Evolutionary conservation across 2,113 vertebrate species (phyloP).

Genomic region (Pitta sordida): DNA sequence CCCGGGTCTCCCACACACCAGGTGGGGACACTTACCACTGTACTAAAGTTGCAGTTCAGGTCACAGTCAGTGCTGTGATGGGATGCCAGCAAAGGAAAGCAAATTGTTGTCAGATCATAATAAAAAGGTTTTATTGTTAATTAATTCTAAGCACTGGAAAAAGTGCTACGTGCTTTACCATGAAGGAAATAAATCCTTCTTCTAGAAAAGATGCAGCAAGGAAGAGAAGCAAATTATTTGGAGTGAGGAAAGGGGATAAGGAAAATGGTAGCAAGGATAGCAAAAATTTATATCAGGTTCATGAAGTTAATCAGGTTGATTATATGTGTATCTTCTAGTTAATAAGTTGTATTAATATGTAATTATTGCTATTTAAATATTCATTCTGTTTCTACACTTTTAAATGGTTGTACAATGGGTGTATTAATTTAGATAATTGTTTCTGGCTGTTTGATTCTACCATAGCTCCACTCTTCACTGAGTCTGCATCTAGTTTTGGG

Average conservation of each 20-base stretch:
- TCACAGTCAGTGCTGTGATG: background rate
- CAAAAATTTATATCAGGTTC: background rate
- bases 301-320: background rate
- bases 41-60: constrained; percentile 27
- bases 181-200: background rate
- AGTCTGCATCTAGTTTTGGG: background rate
- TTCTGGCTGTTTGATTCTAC: background rate
- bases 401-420: background rate
- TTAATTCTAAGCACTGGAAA: constrained; percentile 23
- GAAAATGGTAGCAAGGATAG: background rate
- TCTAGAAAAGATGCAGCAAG: background rate
- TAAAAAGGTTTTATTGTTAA: constrained; percentile 46
- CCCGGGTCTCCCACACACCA: too few relatives aligned
- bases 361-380: background rate
- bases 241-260: background rate
- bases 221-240: background rate
- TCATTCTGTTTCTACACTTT: background rate
- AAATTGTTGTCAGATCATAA: background rate
- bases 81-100: background rate
- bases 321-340: background rate
- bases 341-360: background rate
- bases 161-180: background rate
- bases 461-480: background rate
- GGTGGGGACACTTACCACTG: too few relatives aligned
- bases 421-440: background rate